Percentiles rank a stretch among this genome's conserved stretches.
These are phyloP conservation scores for Dynastes tityus DNA, from an alignment of 2,888 invertebrate species.

Conservation along the genomic window DNA sequence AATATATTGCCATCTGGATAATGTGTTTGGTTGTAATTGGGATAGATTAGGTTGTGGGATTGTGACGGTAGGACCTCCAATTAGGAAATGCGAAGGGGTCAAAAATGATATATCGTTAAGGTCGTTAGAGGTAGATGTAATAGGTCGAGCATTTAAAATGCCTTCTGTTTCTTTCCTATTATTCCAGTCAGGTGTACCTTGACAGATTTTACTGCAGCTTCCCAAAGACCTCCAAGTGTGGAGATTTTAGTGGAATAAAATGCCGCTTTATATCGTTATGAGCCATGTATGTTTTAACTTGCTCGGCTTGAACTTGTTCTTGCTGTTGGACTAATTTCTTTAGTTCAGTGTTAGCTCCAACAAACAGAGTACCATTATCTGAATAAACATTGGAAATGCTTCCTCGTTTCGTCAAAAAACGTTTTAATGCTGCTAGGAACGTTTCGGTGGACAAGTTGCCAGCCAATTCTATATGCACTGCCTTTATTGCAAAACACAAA, in stretches of 20 bases:
- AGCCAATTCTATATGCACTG: background rate
- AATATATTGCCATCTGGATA: background rate
- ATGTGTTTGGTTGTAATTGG: background rate
- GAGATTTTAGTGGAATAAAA: background rate
- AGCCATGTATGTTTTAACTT: background rate
- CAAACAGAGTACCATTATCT: background rate
- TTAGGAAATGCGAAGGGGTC: background rate
- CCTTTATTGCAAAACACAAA: background rate
- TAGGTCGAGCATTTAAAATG: background rate
- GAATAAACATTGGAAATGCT: background rate
- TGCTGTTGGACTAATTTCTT: background rate
- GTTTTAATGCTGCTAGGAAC: background rate
- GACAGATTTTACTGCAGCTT: background rate
- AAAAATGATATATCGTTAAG: background rate
- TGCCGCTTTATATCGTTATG: background rate
- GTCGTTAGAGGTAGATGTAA: background rate
- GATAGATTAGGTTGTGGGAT: background rate
- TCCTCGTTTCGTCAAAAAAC: background rate
- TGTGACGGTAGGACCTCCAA: background rate
- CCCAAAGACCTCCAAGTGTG: background rate
- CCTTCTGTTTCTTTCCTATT: background rate
- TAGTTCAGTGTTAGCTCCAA: background rate
- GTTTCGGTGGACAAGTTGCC: background rate
- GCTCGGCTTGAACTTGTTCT: background rate
- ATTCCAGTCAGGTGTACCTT: background rate